Evolutionary conservation across 2,797 vertebrate species (phyloP).

Genomic region (Stomatorhinus walkeri): DNA sequence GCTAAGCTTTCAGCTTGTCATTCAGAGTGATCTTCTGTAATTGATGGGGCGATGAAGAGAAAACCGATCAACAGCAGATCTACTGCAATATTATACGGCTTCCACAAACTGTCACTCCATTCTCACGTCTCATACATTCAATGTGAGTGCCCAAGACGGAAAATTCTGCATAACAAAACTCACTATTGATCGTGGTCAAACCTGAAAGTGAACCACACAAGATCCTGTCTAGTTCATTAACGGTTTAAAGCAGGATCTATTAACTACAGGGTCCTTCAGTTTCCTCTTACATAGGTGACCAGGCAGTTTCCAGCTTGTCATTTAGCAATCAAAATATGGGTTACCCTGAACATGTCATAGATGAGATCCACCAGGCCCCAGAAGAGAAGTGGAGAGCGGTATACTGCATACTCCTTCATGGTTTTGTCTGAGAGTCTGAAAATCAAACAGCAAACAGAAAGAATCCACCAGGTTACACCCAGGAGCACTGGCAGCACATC

Average conservation of each 20-base stretch:
- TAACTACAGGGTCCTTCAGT: neutral
- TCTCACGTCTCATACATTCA: neutral
- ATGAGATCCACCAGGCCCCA: constrained; percentile 98
- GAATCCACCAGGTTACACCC: neutral
- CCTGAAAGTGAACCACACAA: neutral
- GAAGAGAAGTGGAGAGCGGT: constrained; percentile 92
- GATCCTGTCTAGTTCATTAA: neutral
- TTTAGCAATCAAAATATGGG: neutral
- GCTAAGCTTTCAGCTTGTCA: neutral
- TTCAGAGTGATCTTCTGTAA: neutral
- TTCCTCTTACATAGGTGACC: neutral
- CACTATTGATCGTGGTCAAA: neutral
- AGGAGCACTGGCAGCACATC: neutral
- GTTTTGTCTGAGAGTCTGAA: constrained; percentile 83
- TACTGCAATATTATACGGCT: neutral
- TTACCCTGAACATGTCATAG: constrained; percentile 97
- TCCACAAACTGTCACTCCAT: neutral
- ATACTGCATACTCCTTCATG: constrained; percentile 84
- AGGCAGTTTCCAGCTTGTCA: neutral
- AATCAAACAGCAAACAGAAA: neutral
- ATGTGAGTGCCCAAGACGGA: neutral
- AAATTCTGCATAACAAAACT: neutral
- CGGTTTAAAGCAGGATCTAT: neutral
- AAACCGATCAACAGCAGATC: neutral
- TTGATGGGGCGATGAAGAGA: neutral